Base-by-base conservation (phyloP, 2,113 vertebrate genomes). In the Onychorhynchus coronatus region DNA sequence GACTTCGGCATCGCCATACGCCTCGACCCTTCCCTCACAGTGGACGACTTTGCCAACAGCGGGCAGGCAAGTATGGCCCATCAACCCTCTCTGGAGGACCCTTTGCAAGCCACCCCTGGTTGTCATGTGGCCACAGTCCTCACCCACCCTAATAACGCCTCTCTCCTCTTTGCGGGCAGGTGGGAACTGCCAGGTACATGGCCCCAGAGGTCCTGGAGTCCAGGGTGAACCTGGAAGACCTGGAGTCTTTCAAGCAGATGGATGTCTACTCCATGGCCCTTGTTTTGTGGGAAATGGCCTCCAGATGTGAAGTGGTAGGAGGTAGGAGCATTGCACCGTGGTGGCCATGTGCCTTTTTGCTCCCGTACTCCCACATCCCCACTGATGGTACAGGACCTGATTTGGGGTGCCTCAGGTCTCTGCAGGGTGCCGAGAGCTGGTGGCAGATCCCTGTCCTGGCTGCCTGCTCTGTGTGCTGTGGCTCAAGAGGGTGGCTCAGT, bases 211-310 rank as follows among this genome's bases (percentile, higher is more conserved):
- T 99, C 21, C 97, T 99, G n/a, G 99, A 99, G 96, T 99, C 99
- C 73, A 97, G 99, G 85, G 98, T 99, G 75, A 99, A 99, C 95
- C 98, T 99, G 76, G 99, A 99, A 95, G 99, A 99, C 91, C 97
- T 99, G 39, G 99, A 99, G 95, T 98, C 99, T 52, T 99, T 99
- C 88, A 99, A 99, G 95, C 99, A 99, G 97, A 99, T 99, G 98
- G 99, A 99, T 9, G 98, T 99, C 49, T 99, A 99, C 92, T 99
- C 99, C 89, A 98, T 99, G 98, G 98, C 99, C 62, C 97, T 99
- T 5, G 98, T 99, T 68, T 94, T 99, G 58, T 99, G 99, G 99
- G 99, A 99, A 94, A 98, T 99, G 98, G 98, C 98, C 15, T 99
- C 99, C 58, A 98, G 99, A 93, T 99, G 99, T 93, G 97, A 98